Evolutionary conservation across 2,113 vertebrate species (phyloP), one percentile per base, ranked within the genome.

Genomic region (Piprites chloris): DNA sequence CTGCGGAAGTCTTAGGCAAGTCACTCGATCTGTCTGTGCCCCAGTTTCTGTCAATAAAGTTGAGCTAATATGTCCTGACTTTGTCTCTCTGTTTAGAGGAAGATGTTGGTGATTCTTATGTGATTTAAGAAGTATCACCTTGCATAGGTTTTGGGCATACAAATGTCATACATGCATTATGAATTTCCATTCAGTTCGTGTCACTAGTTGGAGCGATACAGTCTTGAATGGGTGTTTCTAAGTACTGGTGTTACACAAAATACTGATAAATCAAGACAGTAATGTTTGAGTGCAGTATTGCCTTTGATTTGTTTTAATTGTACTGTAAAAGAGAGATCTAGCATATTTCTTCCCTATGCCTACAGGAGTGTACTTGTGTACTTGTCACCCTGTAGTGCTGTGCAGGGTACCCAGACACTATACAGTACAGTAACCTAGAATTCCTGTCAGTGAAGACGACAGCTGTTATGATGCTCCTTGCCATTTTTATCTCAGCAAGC

Each of bases 41-140:
- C 83, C 88, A 95, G 56, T 96, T 96, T 92, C 90, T 73, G 17
- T 33, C 90, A 49, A 37, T 56, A 33, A 77, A 92, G 37, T 30
- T 78, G 66, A 82, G 61, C 32, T 77, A 55, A n/a, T 67, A 37
- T 55, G 89, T 91, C 53, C 63, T 79, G 53, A 76, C 78, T 32
- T 74, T 63, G 35, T 33, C 46, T 50, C 80, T 86, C 65, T 90
- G 4, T 39, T 91, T 71, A 85, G 39, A 33, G 39, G 17, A 74
- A 55, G 33, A 12, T 27, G 16, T 24, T 75, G 39, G 19, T 23
- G 28, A 47, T 59, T 76, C 17, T 16, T 26, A 0, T 17, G 16
- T 47, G 67, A 55, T 39, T 74, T 77, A 74, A 20, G 33, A 90
- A 23, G 59, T 65, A 22, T 27, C 21, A 49, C 9, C 50, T 61